Conservation (phyloP, 2,888 invertebrate genomes). For the Iselma pallidipennis region DNA sequence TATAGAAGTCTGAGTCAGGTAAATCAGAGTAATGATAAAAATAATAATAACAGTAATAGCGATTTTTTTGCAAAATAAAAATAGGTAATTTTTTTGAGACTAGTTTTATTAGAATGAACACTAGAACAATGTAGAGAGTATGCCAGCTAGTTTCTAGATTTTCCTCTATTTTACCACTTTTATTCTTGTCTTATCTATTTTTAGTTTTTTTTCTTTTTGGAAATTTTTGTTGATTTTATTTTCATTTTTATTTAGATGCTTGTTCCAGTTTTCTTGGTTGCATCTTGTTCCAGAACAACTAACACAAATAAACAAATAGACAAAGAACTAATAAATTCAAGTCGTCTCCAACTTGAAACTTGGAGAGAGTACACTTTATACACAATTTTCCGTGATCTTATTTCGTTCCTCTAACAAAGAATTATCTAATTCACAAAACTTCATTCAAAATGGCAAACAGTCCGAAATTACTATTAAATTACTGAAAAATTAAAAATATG, state of each 20-base stretch:
- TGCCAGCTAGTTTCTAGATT: background rate
- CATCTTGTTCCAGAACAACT: background rate
- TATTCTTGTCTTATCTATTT: background rate
- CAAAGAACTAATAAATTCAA: background rate
- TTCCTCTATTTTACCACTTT: background rate
- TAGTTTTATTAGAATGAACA: background rate
- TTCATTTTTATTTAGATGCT: background rate
- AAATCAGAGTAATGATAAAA: constrained; percentile 52
- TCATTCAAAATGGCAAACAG: too few relatives aligned
- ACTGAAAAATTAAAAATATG: too few relatives aligned
- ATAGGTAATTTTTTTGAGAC: background rate
- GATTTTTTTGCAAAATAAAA: background rate
- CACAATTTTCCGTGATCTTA: background rate
- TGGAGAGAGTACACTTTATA: too few relatives aligned
- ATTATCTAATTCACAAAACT: too few relatives aligned
- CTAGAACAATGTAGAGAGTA: background rate
- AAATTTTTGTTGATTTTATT: background rate
- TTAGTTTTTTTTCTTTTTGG: background rate
- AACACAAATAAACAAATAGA: background rate
- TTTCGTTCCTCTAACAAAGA: background rate
- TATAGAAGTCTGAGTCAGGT: constrained; percentile 90
- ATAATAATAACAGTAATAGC: background rate
- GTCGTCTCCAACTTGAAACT: background rate
- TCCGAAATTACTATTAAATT: too few relatives aligned
- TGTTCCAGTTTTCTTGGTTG: background rate